Percentiles rank a stretch among this genome's conserved stretches.
phyloP scores from a whole-genome alignment of 2,797 vertebrate genomes.

The Silurus lanzhouensis region DNA sequence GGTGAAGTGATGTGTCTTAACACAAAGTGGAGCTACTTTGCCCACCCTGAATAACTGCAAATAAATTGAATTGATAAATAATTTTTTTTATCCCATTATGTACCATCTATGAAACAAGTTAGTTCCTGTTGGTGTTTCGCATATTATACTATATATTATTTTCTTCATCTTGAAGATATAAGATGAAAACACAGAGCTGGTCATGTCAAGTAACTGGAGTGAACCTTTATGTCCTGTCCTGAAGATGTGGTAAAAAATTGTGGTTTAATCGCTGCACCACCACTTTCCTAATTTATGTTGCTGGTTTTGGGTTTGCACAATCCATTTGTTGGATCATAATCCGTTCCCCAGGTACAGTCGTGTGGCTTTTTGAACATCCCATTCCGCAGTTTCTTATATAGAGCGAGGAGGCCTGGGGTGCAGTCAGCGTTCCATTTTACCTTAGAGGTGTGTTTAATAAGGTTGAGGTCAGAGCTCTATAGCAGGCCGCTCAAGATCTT shows the following conservation, averaged over 20 bases:
- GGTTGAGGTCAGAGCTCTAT: too few species aligned
- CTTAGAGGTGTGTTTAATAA: too few species aligned
- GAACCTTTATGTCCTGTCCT: background rate
- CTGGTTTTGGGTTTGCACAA: background rate
- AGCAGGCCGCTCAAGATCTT: too few species aligned
- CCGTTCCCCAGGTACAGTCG: background rate
- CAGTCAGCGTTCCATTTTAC: too few species aligned
- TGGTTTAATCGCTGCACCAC: too few species aligned
- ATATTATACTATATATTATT: background rate
- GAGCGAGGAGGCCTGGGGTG: too few species aligned
- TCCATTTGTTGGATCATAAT: background rate
- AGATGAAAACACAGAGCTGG: background rate
- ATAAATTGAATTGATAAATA: too few species aligned
- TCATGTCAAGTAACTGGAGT: background rate
- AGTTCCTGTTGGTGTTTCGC: background rate
- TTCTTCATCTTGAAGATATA: background rate
- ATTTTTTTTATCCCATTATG: background rate
- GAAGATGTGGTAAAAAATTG: background rate
- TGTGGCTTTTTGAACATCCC: background rate
- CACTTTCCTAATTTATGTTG: background rate
- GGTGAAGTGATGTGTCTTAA: background rate
- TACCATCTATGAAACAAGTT: background rate
- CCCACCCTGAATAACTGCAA: too few species aligned
- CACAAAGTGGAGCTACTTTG: background rate
- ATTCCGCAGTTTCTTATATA: too few species aligned